Evolutionary conservation across 2,888 invertebrate species (phyloP), one percentile per base, ranked within the genome.

Genomic region (Smittia sp.): DNA sequence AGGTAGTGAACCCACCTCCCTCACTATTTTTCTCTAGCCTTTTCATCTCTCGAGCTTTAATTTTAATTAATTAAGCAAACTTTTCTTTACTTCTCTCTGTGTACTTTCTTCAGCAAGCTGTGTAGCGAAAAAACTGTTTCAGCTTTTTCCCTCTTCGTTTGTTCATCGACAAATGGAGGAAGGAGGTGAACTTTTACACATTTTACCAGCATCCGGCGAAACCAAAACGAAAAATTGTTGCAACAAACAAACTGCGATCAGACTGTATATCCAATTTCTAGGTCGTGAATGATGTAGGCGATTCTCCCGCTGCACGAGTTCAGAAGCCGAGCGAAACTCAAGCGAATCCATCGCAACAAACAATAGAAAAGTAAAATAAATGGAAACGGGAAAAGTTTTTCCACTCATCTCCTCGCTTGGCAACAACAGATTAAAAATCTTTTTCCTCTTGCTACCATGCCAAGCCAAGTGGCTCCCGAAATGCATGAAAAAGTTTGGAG

Each of bases 61-160:
- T 58, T 58, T 58, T 58, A 58, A 58, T 58, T 58, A 58, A 58
- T 58, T 58, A 58, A 58, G 20, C 58, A 58, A 58, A 58, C 58
- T 58, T 58, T 58, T 32, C 32, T 32, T 32, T 32, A 3, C 9
- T 9, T 32, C 9, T 46, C 46, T 11, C 15, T 46, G 11, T 46
- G 46, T 46, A 11, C 15, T 46, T 46, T n/a, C 32, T 32, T 15
- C 11, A 46, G 15, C 46, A 46, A 46, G 15, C 46, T 46, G 46
- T 46, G 46, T 2, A 46, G 15, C 46, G 46, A 46, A 15, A 38
- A 46, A 46, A 46, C 46, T 11, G n/a, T 46, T 46, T 46, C 3
- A 3, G 46, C 46, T 46, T 15, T 46, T 46, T 46, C 2, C 46
- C 15, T 2, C n/a, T 46, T 46, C n/a, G 6, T 46, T 46, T 32